Evolutionary conservation across 2,113 vertebrate species (phyloP).

Genomic region (Crotalus helleri): DNA sequence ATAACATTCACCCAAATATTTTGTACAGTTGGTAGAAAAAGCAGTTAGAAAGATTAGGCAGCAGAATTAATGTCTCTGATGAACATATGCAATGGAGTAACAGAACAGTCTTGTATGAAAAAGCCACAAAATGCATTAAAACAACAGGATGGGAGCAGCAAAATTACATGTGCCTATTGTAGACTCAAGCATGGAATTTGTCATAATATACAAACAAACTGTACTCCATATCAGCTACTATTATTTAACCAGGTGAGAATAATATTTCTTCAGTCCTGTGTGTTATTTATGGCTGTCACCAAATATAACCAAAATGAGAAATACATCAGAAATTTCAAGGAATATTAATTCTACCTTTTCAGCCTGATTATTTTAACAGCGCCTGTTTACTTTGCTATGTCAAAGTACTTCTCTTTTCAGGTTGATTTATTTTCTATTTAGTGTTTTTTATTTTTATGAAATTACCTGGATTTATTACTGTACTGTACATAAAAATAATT

Average conservation of each 20-base stretch:
- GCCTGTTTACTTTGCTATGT: background rate
- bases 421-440: background rate
- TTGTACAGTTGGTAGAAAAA: conserved; percentile 51
- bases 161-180: background rate
- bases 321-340: background rate
- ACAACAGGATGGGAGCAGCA: background rate
- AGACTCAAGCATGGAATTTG: background rate
- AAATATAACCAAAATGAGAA: background rate
- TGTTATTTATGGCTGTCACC: background rate
- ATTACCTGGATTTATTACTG: background rate
- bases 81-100: background rate
- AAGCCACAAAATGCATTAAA: background rate
- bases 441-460: background rate
- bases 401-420: background rate
- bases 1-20: conserved; percentile 39
- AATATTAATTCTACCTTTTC: background rate
- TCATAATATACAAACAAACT: background rate
- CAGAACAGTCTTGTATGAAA: background rate
- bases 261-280: background rate
- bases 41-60: conserved; percentile 33
- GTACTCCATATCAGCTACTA: background rate
- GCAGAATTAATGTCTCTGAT: conserved; percentile 11
- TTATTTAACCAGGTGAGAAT: background rate
- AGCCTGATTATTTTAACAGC: background rate
- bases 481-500: background rate